Base-by-base conservation (phyloP, 64 coral and sea anemone species). In the Montipora cactus region DNA sequence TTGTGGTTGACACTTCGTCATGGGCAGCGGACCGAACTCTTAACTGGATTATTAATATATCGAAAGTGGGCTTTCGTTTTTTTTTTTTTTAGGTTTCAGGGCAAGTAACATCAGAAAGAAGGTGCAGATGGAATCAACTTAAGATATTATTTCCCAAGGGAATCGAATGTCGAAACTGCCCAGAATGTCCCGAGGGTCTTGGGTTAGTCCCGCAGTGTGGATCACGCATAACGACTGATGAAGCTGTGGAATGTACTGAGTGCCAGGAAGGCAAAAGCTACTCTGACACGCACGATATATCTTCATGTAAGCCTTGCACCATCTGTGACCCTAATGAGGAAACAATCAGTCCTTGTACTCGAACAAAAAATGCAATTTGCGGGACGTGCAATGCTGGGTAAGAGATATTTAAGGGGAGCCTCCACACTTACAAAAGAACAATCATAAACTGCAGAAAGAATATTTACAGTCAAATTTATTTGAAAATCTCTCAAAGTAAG, bases 311-410 rank as follows among this genome's bases (percentile, higher is more conserved):
- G 59, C 95, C 95, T 2, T 97, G 95, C 49, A 73, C 82, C 19
- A 84, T 94, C 49, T 97, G 95, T 75, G 92, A 74, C 8, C 77
- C 68, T 4, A 90, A 97, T 18, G 95, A 97, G 78, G 71, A 88
- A 68, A 92, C 78, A 5, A 76, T 97, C 9, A 75, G 84, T 19
- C 80, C 87, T 21, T 97, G 95, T 57, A 92, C 89, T 28, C 62
- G 28, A 5, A 89, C 95, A 37, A 87, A 74, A 46, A 95, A 97
- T 74, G 79, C 95, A 1, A 82, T 92, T 49, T 95, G 95, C 52
- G 95, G 92, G 25, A 94, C 92, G 46, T 97, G 95, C 69, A 90
- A 89, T 25, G 59, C 25, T 46, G 95, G 95, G 95, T 97, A 94
- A 88, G 93, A n/a, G 16, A 37, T 77, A 14, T 23, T 1, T 57